phyloP scores from a whole-genome alignment of 2,113 vertebrate species.

The Myotis lucifugus region DNA sequence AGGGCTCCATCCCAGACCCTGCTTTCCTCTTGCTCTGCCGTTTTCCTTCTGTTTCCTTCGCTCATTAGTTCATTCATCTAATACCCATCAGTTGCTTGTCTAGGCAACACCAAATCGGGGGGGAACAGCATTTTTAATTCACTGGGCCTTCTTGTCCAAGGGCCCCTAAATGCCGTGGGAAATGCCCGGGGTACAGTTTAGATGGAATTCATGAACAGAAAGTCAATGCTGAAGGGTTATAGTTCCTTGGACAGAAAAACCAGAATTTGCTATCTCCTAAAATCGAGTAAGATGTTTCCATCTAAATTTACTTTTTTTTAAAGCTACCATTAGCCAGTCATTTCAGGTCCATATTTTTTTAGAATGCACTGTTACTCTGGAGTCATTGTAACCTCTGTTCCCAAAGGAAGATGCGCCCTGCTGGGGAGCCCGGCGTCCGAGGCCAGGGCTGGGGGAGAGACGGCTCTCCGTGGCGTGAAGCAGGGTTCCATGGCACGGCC shows the following conservation, averaged over 20 bases:
- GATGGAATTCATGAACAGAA: background rate
- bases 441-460: background rate
- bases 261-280: background rate
- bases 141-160: background rate
- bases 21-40: background rate
- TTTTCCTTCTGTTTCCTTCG: background rate
- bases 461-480: rapidly evolving
- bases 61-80: background rate
- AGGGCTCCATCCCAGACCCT: background rate
- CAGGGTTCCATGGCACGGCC: background rate
- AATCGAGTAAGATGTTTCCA: background rate
- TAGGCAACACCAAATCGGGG: no score
- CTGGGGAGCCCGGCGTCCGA: background rate
- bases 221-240: background rate
- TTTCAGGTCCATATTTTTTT: no score
- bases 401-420: background rate
- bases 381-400: background rate
- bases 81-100: background rate
- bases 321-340: background rate
- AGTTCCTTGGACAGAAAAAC: background rate
- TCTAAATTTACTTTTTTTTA: background rate
- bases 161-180: background rate
- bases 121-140: background rate
- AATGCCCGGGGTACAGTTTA: background rate
- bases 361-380: background rate